Conservation (phyloP, 2,113 vertebrate species). For the Mola mola region DNA sequence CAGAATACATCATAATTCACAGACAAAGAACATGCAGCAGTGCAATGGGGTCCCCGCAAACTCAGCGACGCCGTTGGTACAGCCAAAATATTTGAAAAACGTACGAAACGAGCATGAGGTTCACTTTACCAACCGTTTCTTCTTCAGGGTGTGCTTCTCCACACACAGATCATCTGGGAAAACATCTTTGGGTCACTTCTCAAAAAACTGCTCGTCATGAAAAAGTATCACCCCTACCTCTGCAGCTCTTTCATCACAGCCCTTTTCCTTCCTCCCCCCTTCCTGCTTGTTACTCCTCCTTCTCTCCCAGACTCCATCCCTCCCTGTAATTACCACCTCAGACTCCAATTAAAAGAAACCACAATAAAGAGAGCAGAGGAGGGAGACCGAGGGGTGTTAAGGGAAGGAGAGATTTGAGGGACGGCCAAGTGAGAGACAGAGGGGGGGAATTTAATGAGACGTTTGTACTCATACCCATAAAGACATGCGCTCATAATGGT, state of each 20-base stretch:
- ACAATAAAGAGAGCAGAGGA: constrained; percentile 68
- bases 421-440: constrained; percentile 2
- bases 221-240: constrained; percentile 8
- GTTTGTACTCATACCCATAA: constrained; percentile 23
- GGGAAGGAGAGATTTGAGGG: constrained; percentile 8
- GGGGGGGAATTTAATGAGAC: constrained; percentile 58
- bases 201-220: constrained; percentile 8
- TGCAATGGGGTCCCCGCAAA: background rate
- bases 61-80: too few relatives aligned
- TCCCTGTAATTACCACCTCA: constrained; percentile 80
- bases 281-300: constrained; percentile 17
- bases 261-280: constrained; percentile 9
- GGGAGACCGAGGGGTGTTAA: constrained; percentile 40
- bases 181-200: background rate
- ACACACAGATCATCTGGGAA: constrained; percentile 1
- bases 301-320: constrained; percentile 39
- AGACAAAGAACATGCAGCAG: constrained; percentile 4
- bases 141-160: too few relatives aligned
- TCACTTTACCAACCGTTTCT: too few relatives aligned
- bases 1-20: background rate
- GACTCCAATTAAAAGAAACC: constrained; percentile 79
- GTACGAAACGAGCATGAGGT: background rate
- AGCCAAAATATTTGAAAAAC: too few relatives aligned
- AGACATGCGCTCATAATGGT: background rate
- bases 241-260: constrained; percentile 29